phyloP scores from a whole-genome alignment of 1,140 invertebrate species.

The Aporrectodea caliginosa region DNA sequence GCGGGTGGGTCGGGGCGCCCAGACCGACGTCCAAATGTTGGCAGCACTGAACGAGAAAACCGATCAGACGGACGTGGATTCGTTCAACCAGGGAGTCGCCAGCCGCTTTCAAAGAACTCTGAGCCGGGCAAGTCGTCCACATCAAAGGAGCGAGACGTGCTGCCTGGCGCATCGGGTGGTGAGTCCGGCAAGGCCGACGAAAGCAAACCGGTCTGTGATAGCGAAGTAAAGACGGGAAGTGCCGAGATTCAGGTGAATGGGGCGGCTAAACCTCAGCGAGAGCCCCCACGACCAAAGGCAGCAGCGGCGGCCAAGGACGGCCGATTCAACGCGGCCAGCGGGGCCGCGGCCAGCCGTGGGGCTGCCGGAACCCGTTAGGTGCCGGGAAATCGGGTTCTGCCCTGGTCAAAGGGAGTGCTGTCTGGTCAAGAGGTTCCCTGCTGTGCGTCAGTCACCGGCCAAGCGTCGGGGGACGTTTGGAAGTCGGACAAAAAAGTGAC shows the following conservation, averaged over 20 bases:
- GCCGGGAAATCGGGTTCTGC: no score
- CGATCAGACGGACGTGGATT: not conserved
- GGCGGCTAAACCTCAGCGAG: not conserved
- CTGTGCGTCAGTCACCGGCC: no score
- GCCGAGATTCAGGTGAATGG: no score
- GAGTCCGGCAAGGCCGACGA: not conserved
- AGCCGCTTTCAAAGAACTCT: not conserved
- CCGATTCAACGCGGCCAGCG: not conserved
- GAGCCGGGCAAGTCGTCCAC: not conserved
- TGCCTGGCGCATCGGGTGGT: not conserved
- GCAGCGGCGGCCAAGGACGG: not conserved
- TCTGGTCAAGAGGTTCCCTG: no score
- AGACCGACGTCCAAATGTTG: not conserved
- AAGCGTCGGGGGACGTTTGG: no score
- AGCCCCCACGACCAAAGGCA: not conserved
- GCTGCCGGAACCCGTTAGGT: not conserved
- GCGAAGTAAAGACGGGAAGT: not conserved
- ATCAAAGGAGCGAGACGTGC: not conserved
- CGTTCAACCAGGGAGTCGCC: no score
- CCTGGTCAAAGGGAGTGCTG: no score
- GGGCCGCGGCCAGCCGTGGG: not conserved
- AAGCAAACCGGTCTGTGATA: not conserved
- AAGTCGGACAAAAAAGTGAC: no score
- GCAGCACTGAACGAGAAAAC: not conserved
- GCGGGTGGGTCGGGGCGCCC: no score